Conservation (phyloP, 2,797 vertebrate species). For the Huso huso region DNA sequence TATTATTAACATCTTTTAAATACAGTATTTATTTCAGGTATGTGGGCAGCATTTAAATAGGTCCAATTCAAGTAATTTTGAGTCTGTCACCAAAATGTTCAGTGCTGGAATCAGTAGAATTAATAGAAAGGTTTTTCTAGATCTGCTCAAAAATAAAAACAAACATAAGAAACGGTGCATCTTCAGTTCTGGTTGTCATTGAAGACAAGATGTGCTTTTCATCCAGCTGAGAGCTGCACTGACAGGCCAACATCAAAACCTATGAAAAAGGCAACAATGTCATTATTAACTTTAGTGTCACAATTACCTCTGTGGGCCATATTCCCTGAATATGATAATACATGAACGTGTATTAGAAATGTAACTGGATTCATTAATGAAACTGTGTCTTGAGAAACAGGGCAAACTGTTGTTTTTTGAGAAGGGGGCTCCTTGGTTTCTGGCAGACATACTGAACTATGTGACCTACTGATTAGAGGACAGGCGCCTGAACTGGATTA, state of each 20-base stretch:
- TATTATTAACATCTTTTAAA: constrained; percentile 69
- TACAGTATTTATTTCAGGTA: constrained; percentile 56
- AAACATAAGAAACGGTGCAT: not conserved
- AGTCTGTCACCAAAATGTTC: constrained; percentile 21
- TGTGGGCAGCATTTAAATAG: constrained; percentile 41
- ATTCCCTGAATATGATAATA: too few species aligned
- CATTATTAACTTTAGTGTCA: too few species aligned
- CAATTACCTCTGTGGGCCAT: too few species aligned
- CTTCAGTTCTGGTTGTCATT: not conserved
- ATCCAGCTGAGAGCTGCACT: constrained; percentile 15
- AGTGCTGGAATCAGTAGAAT: constrained; percentile 14
- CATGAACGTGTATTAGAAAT: too few species aligned
- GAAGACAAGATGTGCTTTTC: constrained; percentile 15
- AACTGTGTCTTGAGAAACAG: too few species aligned
- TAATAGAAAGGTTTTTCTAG: constrained; percentile 14
- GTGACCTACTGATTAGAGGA: too few species aligned
- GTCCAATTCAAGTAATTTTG: constrained; percentile 26
- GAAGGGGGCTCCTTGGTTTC: too few species aligned
- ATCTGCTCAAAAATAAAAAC: not conserved
- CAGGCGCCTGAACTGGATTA: too few species aligned
- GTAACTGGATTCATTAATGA: too few species aligned
- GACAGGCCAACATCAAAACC: constrained; percentile 23
- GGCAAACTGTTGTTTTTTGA: too few species aligned
- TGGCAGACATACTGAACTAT: too few species aligned
- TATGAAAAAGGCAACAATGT: not conserved